Evolutionary conservation across 1,140 invertebrate species (phyloP), one percentile per base, ranked within the genome.

Genomic region (Drosophila ficusphila): DNA sequence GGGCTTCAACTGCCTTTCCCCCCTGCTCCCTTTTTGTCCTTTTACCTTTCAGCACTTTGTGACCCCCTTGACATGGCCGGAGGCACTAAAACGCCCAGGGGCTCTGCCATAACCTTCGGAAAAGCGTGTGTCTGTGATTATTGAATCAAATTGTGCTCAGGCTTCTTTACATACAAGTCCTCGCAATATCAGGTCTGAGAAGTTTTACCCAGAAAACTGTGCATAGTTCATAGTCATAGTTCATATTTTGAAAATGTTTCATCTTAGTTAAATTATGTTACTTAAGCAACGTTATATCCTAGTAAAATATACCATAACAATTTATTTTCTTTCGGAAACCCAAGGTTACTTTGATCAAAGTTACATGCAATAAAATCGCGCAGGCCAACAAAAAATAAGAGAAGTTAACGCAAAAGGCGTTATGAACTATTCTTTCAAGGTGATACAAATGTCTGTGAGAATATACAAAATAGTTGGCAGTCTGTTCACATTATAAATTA

Each of bases 361-460:
- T 79, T 74, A 75, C 79, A 83, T 83, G 83, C 83, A 79, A 83
- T 83, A 83, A 83, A 83, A 83, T 83, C 64, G 61, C 56, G n/a
- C n/a, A n/a, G n/a, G n/a, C n/a, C n/a, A n/a, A n/a, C n/a, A n/a
- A n/a, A n/a, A n/a, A 76, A 64, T 33, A 67, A 47, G 4, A 29
- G n/a, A 39, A 61, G 41, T n/a, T n/a, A 70, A 48, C 29, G 38
- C 57, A 71, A 49, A 73, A 38, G n/a, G 27, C 51, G 60, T 76
- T 58, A 70, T 60, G 70, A 23, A 18, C 19, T 25, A 41, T 18
- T 12, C 27, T 16, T 18, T n/a, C n/a, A n/a, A n/a, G n/a, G n/a
- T n/a, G n/a, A n/a, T n/a, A n/a, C n/a, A n/a, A n/a, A n/a, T n/a
- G n/a, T n/a, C n/a, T n/a, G n/a, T n/a, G n/a, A n/a, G n/a, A n/a